These are phyloP conservation scores for Pelosia muscerda DNA, from an alignment of 2,888 invertebrate genomes.

Conservation along the genomic window DNA sequence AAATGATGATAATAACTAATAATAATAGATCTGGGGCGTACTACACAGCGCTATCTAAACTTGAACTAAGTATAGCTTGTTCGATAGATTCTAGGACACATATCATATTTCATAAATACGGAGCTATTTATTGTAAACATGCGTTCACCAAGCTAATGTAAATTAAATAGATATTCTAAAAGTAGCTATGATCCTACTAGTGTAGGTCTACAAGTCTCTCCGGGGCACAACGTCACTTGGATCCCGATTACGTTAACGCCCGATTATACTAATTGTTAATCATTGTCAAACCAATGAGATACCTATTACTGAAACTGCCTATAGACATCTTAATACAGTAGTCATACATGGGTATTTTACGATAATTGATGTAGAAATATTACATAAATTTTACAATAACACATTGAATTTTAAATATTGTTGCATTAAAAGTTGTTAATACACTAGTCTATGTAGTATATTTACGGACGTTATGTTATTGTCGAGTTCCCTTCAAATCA, in stretches of 20 bases:
- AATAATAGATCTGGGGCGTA: neutral
- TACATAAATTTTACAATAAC: no score
- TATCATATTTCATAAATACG: neutral
- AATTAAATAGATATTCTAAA: neutral
- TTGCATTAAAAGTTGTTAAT: neutral
- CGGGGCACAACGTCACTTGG: neutral
- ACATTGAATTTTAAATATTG: neutral
- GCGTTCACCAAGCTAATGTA: neutral
- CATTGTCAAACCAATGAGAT: no score
- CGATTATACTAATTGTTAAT: no score
- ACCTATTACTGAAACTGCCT: no score
- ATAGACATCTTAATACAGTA: no score
- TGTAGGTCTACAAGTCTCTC: neutral
- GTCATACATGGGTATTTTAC: no score
- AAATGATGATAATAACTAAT: conserved; percentile 1
- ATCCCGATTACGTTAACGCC: no score
- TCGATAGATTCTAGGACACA: neutral
- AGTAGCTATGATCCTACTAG: neutral
- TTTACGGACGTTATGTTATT: conserved; percentile 21
- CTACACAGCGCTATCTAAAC: neutral
- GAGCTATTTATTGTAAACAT: neutral
- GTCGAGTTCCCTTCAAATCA: conserved; percentile 29
- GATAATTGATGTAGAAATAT: no score
- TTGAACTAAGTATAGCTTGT: neutral
- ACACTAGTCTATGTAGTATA: neutral